Evolutionary conservation across 2,797 vertebrate species (phyloP).

Genomic region (Ficedula albicollis): DNA sequence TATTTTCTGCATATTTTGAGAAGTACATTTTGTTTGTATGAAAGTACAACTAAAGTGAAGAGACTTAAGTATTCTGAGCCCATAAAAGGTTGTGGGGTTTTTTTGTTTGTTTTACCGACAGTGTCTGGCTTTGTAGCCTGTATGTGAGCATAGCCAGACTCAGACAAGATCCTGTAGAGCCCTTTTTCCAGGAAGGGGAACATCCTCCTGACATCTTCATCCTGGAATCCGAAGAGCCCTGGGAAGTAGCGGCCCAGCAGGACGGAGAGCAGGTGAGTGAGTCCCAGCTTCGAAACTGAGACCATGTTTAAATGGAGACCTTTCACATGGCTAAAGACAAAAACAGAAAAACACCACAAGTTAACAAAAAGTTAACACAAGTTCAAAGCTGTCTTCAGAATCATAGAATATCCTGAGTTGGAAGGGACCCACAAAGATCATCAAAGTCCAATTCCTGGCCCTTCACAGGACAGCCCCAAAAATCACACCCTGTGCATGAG

Average conservation of each 20-base stretch:
- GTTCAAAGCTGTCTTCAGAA: neutral
- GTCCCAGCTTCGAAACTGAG: neutral
- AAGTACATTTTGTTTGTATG: neutral
- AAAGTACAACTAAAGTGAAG: neutral
- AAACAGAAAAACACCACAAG: neutral
- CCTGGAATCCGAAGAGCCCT: constrained; percentile 66
- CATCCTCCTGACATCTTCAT: constrained; percentile 67
- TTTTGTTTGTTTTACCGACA: constrained; percentile 62
- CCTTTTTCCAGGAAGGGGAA: constrained; percentile 68
- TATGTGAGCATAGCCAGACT: constrained; percentile 77
- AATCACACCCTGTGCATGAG: neutral
- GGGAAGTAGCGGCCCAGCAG: constrained; percentile 66
- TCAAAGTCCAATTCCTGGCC: neutral
- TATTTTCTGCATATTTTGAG: neutral
- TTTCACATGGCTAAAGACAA: constrained; percentile 67
- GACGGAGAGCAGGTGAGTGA: constrained; percentile 37
- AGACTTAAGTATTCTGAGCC: neutral
- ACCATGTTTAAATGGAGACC: constrained; percentile 79
- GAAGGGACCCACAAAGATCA: neutral
- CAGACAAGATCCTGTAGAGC: constrained; percentile 45
- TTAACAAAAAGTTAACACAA: neutral
- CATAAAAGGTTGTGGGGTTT: neutral
- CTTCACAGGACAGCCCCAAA: neutral
- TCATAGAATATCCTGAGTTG: neutral
- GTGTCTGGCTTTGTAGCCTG: constrained; percentile 79